A percentile compares a stretch with the other conserved stretches of the same genome.
These are phyloP conservation scores for Botia almorhae DNA, from an alignment of 2,797 vertebrate species.

Conservation along the genomic window DNA sequence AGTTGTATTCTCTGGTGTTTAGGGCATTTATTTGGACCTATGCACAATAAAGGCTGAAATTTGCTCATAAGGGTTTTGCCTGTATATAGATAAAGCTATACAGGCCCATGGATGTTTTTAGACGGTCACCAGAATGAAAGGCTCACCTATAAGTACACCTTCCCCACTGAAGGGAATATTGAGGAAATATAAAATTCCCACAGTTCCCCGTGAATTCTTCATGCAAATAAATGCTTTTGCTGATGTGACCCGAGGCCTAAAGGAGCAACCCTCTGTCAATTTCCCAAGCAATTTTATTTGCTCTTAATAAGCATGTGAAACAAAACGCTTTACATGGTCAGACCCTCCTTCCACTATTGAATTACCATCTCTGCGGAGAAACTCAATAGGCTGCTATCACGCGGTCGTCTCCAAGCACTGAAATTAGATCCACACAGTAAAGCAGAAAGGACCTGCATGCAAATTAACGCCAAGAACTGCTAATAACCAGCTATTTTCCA, in stretches of 20 bases:
- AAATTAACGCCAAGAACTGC: conserved; percentile 74
- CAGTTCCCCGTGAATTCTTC: conserved; percentile 18
- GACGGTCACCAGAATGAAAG: background rate
- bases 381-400: conserved; percentile 81
- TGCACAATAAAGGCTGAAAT: background rate
- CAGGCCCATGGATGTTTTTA: background rate
- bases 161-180: background rate
- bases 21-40: background rate
- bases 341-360: conserved; percentile 74
- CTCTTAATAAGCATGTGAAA: conserved; percentile 77
- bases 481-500: conserved; percentile 79
- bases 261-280: conserved; percentile 31
- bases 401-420: conserved; percentile 75
- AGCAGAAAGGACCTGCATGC: conserved; percentile 72
- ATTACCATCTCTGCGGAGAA: conserved; percentile 79
- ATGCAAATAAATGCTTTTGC: conserved; percentile 16
- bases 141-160: background rate
- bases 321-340: conserved; percentile 74
- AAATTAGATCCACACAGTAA: conserved; percentile 75
- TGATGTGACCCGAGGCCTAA: conserved; percentile 29
- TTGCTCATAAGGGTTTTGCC: background rate
- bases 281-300: conserved; percentile 66
- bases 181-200: conserved; percentile 40
- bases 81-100: background rate
- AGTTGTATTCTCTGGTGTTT: background rate